Base-by-base conservation (phyloP, 1,140 invertebrate genomes). In the Drosophila ficusphila region DNA sequence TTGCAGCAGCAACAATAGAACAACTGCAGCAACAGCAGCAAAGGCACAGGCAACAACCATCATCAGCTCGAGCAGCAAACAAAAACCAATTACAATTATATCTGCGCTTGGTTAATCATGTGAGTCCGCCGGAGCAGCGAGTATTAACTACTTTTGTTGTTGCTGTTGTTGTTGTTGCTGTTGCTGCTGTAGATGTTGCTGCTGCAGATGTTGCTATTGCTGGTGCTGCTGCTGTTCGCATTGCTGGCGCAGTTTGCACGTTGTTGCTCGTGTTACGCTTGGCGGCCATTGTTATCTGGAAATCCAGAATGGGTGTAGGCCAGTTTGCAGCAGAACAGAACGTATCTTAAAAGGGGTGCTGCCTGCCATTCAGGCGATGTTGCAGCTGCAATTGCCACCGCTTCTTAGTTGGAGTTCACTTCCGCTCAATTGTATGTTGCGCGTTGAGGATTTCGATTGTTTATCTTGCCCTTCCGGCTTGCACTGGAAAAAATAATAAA, bases 41-140 rank as follows among this genome's bases (percentile, higher is more conserved):
- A 14, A 41, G 38, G n/a, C 36, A 52, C 23, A 52, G 36, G 25
- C 69, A 41, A 11, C 62, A 47, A 38, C 53, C 64, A 58, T 47
- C 62, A 69, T 25, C 65, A 58, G 68, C 53, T 39, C 18, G 57
- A 52, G 69, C 69, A 74, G 33, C 72, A 75, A 73, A 73, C 53
- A 54, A 79, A 79, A 81, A 71, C 58, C 70, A 74, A 73, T 81
- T 74, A 73, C 61, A 89, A 89, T 83, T 89, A 73, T 73, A 83
- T 83, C 78, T 71, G 68, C 79, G 83, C 85, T 89, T 89, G 85
- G 76, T 61, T 83, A 83, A 76, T 83, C 85, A 89, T 70, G 76
- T 83, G 79, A 53, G 51, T 41, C 74, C 38, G 21, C 25, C 39
- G 27, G 23, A 48, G 52, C 8, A 38, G 49, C 47, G 34, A 41